Evolutionary conservation across 2,888 invertebrate genomes (phyloP), one percentile per base, ranked within the genome.

Genomic region (Rotaria socialis): DNA sequence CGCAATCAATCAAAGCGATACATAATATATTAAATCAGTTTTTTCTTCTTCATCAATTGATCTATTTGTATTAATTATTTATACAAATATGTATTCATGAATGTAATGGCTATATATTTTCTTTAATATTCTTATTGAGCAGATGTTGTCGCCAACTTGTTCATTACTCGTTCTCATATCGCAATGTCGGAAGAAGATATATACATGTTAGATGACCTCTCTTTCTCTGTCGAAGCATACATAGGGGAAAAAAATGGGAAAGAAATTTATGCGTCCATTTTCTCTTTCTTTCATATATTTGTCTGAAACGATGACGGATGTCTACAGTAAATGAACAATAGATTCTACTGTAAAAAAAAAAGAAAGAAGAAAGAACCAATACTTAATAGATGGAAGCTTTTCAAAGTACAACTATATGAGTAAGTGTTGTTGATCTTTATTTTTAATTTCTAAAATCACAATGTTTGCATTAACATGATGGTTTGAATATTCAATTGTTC

Each of bases 141-240:
- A 67, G 67, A 67, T 67, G 67, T 67, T 67, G 67, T 67, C 67
- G 35, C 16, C 11, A 67, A 67, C 67, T 67, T 67, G 67, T 67
- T 67, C 67, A 67, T 67, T 67, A 5, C 35, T 67, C 67, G 16
- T 67, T 67, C 67, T 67, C 67, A 67, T 35, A 67, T 67, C 35
- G 35, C 14, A 67, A 41, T 41, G 14, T 35, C 67, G 67, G 67
- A 67, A 67, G 67, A 67, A 67, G 67, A 67, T 35, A 19, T 67
- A 41, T 67, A 67, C 35, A 67, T 67, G 67, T 67, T 27, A 41
- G 35, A 67, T 67, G 67, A 67, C 67, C 67, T 67, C 27, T 67
- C 35, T 55, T 7, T 55, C 52, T 52, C 14, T 35, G 1, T 35
- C 2, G 27, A 67, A 67, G 35, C 27, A 67, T 67, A 19, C 5